Percentiles rank a stretch among this genome's conserved stretches.
phyloP scores from a whole-genome alignment of 2,797 vertebrate species.

The Catamblyrhynchus diadema region DNA sequence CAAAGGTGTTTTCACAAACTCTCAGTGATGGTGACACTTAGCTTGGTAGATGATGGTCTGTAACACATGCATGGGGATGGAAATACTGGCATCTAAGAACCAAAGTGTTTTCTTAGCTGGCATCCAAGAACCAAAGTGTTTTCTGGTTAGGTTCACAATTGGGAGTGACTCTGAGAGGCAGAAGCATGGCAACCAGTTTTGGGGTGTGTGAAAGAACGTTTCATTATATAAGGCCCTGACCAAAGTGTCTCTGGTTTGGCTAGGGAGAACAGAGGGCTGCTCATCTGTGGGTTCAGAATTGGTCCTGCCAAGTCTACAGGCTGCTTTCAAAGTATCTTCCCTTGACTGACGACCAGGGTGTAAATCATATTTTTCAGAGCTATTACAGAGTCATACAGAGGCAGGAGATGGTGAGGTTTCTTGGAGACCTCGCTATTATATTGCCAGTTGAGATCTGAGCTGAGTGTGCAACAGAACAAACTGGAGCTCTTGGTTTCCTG shows the following conservation, averaged over 20 bases:
- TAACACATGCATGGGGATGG: too few relatives aligned
- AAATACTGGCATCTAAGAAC: background rate
- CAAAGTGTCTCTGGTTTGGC: background rate
- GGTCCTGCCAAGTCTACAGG: background rate
- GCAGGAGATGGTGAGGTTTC: background rate
- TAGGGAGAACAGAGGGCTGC: background rate
- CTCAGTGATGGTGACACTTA: background rate
- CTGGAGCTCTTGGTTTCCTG: background rate
- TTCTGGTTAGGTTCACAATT: background rate
- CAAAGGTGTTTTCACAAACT: background rate
- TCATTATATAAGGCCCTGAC: background rate
- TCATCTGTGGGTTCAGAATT: background rate
- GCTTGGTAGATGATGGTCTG: background rate
- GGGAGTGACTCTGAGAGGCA: background rate
- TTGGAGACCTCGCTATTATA: background rate
- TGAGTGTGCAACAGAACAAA: background rate
- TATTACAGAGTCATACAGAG: background rate
- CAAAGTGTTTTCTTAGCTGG: background rate
- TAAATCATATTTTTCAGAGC: background rate
- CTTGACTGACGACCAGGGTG: background rate
- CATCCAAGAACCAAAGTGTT: background rate
- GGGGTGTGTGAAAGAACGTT: background rate
- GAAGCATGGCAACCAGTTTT: background rate
- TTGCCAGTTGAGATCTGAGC: background rate
- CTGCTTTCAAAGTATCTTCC: background rate